Percentiles rank a stretch among this genome's conserved stretches.
These are phyloP conservation scores for Neolamprologus toae DNA, from an alignment of 2,113 vertebrate species.

Conservation along the genomic window DNA sequence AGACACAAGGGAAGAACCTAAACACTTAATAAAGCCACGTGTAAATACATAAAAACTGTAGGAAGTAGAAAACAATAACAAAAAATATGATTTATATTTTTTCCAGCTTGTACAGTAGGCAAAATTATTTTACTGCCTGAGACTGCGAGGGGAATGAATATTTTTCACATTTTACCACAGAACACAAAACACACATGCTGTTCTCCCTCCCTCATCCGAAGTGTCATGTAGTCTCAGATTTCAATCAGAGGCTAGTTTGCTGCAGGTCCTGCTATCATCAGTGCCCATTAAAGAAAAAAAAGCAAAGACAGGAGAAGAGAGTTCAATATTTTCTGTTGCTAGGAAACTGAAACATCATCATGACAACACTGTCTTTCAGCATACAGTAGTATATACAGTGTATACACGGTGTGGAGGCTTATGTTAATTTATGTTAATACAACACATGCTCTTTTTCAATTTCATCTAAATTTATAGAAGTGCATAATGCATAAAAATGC, in stretches of 20 bases:
- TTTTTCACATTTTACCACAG: background rate
- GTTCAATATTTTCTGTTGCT: slow-evolving; percentile 44
- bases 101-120: background rate
- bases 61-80: background rate
- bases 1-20: background rate
- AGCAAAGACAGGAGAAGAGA: background rate
- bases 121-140: background rate
- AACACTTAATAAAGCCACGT: rapidly evolving
- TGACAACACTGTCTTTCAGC: background rate
- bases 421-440: background rate
- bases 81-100: background rate
- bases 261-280: background rate
- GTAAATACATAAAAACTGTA: background rate
- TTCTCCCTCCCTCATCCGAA: background rate
- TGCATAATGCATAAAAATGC: background rate
- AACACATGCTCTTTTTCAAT: background rate
- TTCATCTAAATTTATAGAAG: background rate
- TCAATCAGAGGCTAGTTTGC: slow-evolving; percentile 12
- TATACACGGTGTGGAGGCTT: background rate
- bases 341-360: slow-evolving; percentile 47
- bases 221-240: background rate
- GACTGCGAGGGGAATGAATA: background rate
- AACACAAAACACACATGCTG: background rate
- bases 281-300: slow-evolving; percentile 20
- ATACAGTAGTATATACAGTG: background rate